Percentiles rank a stretch among this genome's conserved stretches.
phyloP scores from a whole-genome alignment of 2,797 vertebrate genomes.

The Nannoperca australis region DNA sequence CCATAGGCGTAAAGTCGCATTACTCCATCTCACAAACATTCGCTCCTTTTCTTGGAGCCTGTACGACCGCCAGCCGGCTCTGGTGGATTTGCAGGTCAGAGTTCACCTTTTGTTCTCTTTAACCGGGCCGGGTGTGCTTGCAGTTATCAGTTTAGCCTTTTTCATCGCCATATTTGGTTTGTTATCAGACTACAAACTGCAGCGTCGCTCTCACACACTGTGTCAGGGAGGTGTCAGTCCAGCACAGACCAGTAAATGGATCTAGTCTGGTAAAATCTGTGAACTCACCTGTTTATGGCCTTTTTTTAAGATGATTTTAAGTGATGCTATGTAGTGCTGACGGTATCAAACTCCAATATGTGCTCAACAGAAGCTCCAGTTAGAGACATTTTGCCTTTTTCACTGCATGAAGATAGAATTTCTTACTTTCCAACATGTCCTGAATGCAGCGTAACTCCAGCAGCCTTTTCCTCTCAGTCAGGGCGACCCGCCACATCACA shows the following conservation, averaged over 20 bases:
- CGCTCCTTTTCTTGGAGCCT: background rate
- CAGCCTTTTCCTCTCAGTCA: slow-evolving; percentile 17
- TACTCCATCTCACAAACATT: no score
- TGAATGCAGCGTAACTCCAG: background rate
- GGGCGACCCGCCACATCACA: background rate
- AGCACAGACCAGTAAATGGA: background rate
- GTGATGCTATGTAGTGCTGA: background rate
- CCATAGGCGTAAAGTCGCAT: background rate
- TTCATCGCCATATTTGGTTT: background rate
- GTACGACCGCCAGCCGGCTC: background rate
- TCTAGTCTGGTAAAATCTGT: background rate
- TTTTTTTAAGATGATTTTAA: background rate
- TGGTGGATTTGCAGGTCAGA: background rate
- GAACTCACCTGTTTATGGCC: background rate
- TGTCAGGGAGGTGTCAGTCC: background rate
- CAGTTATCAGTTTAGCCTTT: background rate
- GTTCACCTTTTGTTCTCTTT: background rate
- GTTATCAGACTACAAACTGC: background rate
- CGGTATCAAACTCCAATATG: background rate
- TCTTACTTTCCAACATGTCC: slow-evolving; percentile 14
- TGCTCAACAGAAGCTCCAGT: background rate
- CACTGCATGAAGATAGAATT: slow-evolving; percentile 18
- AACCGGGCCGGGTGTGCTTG: background rate
- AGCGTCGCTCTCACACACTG: background rate
- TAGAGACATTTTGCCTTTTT: background rate